phyloP scores from a whole-genome alignment of 1,140 invertebrate genomes.

The Megalonaias nervosa region DNA sequence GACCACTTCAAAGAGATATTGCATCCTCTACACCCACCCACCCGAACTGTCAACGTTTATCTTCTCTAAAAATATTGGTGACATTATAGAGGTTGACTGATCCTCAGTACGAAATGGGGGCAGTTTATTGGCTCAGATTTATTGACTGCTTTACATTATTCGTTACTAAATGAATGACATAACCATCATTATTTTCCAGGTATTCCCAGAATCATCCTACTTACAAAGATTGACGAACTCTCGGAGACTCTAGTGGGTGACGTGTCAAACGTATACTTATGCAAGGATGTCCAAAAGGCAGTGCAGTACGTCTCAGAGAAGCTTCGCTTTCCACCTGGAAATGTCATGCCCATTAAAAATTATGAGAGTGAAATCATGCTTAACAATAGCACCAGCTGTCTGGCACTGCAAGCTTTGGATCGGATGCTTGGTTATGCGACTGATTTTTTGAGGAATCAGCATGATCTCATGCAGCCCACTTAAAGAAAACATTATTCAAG shows the following conservation, averaged over 20 bases:
- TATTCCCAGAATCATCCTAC: conserved; percentile 28
- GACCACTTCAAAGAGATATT: too few relatives aligned
- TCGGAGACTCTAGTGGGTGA: conserved; percentile 13
- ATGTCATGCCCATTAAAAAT: conserved; percentile 32
- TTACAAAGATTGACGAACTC: conserved; percentile 33
- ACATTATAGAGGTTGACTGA: too few relatives aligned
- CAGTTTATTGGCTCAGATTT: too few relatives aligned
- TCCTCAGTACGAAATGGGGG: too few relatives aligned
- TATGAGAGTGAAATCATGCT: conserved; percentile 25
- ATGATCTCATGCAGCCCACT: not conserved
- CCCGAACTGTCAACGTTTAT: too few relatives aligned
- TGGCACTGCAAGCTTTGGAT: conserved; percentile 3
- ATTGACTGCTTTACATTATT: too few relatives aligned
- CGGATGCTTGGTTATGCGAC: conserved; percentile 25
- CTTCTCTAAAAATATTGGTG: too few relatives aligned
- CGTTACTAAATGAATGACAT: not conserved
- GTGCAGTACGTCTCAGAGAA: conserved; percentile 26
- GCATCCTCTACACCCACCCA: too few relatives aligned
- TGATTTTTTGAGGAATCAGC: conserved; percentile 19
- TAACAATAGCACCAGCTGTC: conserved; percentile 13
- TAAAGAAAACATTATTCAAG: too few relatives aligned
- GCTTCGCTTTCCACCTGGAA: conserved; percentile 23
- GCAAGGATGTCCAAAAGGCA: conserved; percentile 9
- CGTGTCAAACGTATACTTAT: conserved; percentile 11
- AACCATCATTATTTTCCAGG: not conserved